Base-by-base conservation (phyloP, 2,797 vertebrate species). In the Halcyon leucocephala region DNA sequence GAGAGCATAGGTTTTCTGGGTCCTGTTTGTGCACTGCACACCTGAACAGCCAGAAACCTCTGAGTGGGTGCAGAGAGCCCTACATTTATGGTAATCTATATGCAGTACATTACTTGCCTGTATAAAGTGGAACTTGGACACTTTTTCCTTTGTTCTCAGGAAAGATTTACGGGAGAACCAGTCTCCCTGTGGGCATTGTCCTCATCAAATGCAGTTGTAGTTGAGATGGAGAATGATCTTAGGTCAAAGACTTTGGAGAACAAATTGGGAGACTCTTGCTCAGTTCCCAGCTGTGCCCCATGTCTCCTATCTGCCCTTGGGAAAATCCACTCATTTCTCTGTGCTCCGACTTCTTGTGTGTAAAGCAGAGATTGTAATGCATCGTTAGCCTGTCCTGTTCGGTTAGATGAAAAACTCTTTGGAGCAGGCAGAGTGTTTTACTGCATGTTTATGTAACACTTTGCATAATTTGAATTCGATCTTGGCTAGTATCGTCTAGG, bases 361-460 rank as follows among this genome's bases (percentile, higher is more conserved):
- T 42, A 70, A 79, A 82, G 80, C 73, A 55, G 58, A 95, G 72
- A 86, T 72, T 2, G 19, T 78, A 91, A 91, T 86, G 94, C 88
- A 60, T 93, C 24, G 15, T 90, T 96, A 76, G 70, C 54, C 87
- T 96, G 82, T 95, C 95, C 86, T 94, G 93, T 93, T 93, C 2
- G 4, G 82, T 95, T 91, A 94, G 73, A 89, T 88, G 81, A 76
- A 95, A 94, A 88, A 58, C 42, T 49, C 48, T 93, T 90, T 35
- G 89, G 91, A 95, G 82, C 58, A 84, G 82, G 85, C 85, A 76
- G 80, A 13, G 6, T 84, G 82, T 58, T 94, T 92, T 90, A 92
- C 73, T 0, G 52, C 83, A 42, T 94, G 90, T 95, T 97, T 96
- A 95, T 92, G 90, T 95, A 97, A 96, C 74, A 46, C 73, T 94